Evolutionary conservation across 1,140 invertebrate species (phyloP), one percentile per base, ranked within the genome.

Genomic region (Palaemon carinicauda): DNA sequence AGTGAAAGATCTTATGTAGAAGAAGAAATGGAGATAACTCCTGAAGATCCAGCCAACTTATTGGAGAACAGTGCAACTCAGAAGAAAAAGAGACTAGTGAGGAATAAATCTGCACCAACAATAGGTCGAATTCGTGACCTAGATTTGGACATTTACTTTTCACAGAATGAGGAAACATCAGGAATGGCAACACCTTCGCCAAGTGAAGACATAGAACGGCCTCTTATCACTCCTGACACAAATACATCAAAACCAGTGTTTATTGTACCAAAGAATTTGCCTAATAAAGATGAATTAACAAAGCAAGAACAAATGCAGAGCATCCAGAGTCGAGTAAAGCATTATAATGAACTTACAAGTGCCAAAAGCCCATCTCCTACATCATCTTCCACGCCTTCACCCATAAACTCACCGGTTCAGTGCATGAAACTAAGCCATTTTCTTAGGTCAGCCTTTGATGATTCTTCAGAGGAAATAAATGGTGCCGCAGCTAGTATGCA

Each of bases 241-340:
- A 50, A 21, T n/a, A 27, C 31, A 4, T 51, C 51, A 9, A 41
- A 31, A 14, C 52, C 82, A 1, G n/a, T 33, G 3, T 21, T 74
- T 17, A 31, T 75, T 17, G 52, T 29, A 1, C 14, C 53, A 17
- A 24, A 60, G n/a, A 21, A 31, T 33, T 24, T 29, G 17, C n/a
- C 21, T 33, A 31, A 12, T n/a, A 10, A 5, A 15, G 17, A 29
- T 19, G 53, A 54, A 3, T 29, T 33, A 9, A 1, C 41, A 1
- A 33, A 82, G 24, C 60, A 82, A 41, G 41, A 71, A 27, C 14
- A n/a, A 17, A 69, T 80, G 19, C 75, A 60, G 9, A 80, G 84
- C 75, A 86, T 86, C 31, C 80, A 31, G 50, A 73, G 54, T 21
- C 60, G 84, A 53, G 77, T 86, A 17, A 60, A 73, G 51, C 21